These are phyloP conservation scores for Dusona sp. DNA, from an alignment of 2,888 invertebrate species.

Conservation along the genomic window DNA sequence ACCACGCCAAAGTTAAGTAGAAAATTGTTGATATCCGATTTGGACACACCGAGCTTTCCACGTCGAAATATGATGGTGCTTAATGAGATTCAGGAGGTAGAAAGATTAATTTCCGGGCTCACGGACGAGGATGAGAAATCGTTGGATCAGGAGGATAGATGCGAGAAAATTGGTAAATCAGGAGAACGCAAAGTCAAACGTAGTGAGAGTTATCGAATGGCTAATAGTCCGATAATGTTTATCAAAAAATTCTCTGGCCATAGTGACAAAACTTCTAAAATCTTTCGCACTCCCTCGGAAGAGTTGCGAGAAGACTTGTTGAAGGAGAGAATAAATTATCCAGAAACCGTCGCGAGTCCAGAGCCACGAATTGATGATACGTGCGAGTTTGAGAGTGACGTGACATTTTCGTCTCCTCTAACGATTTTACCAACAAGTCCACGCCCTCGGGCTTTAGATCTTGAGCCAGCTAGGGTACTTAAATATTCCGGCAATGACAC, in stretches of 20 bases:
- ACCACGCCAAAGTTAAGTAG: conserved; percentile 81
- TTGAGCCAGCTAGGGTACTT: conserved; percentile 88
- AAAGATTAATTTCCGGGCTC: conserved; percentile 37
- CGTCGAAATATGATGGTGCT: conserved; percentile 20
- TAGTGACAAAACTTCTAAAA: conserved; percentile 77
- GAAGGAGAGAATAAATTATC: conserved; percentile 90
- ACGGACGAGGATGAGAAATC: conserved; percentile 51
- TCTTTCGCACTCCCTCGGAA: conserved; percentile 82
- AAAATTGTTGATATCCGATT: conserved; percentile 78
- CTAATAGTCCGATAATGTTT: conserved; percentile 90
- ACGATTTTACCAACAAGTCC: conserved; percentile 85
- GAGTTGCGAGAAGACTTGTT: conserved; percentile 85
- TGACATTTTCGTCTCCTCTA: conserved; percentile 48
- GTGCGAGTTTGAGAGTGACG: conserved; percentile 83
- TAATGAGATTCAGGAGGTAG: conserved; percentile 39
- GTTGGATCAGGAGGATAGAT: conserved; percentile 49
- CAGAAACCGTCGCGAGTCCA: conserved; percentile 87
- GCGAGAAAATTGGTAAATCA: conserved; percentile 45
- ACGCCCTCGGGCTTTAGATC: conserved; percentile 88
- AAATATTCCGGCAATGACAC: conserved; percentile 89
- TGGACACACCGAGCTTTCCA: conserved; percentile 75
- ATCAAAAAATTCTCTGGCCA: conserved; percentile 85
- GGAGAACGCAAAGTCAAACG: conserved; percentile 88
- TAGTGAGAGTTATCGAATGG: conserved; percentile 94
- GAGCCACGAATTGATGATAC: conserved; percentile 79